Evolutionary conservation across 2,113 vertebrate genomes (phyloP), one percentile per base, ranked within the genome.

Genomic region (Leuciscus idus): DNA sequence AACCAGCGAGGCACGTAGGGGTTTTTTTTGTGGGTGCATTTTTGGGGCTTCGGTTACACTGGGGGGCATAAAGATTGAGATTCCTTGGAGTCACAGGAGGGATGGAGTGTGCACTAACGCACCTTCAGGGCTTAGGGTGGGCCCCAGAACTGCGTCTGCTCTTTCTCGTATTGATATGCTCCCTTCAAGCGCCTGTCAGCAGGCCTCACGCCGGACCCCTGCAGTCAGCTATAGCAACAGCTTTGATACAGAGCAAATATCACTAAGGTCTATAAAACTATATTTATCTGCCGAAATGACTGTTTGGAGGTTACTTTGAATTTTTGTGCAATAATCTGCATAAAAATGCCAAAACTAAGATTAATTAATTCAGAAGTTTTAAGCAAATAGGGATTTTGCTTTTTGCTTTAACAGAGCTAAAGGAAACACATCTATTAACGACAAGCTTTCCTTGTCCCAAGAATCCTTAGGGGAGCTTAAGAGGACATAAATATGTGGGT

Each of bases 141-240:
- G 88, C 84, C 85, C 84, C 85, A 59, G 13, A 80, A 85, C 85
- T 76, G 72, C 74, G 87, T 90, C 89, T 82, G 85, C 86, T 88
- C 83, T 87, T 86, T 87, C 79, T 90, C 68, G 83, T 79, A 43
- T 26, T 61, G 39, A 90, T 83, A 64, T 86, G 17, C 59, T 75
- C 84, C 74, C 57, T 62, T 70, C 78, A 92, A 86, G 84, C 84
- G 83, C 92, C 90, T 94, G 93, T 94, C 93, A 94, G 91, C 93
- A 57, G 89, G 23, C 88, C 89, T 93, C 86, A 91, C 66, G 83
- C 81, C 15, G 61, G 59, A 1, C 87, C 55, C 81, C 55, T 11
- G 21, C 46, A 84, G 82, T 59, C 81, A 46, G 81, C 55, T 17
- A 50, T 50, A 39, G 17, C 36, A 81, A 55, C 6, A 36, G 52